Conservation (phyloP, 2,797 vertebrate genomes). For the Pampus argenteus region DNA sequence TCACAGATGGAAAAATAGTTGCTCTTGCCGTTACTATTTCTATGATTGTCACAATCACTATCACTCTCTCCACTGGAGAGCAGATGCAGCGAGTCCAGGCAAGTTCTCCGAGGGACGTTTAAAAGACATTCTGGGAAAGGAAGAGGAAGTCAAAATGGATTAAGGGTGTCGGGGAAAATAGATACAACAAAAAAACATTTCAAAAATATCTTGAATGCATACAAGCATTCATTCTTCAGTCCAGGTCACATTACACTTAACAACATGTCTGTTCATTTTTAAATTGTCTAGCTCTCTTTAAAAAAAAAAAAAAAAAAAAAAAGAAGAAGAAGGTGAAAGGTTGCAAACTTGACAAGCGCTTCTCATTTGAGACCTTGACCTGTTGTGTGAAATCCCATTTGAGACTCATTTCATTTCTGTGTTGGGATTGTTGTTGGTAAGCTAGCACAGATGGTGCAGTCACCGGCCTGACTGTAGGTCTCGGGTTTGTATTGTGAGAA, state of each 20-base stretch:
- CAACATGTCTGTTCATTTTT: neutral
- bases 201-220: neutral
- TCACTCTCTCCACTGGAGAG: slow-evolving; percentile 14
- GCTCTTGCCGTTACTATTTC: neutral
- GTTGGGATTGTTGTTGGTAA: neutral
- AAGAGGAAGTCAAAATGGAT: slow-evolving; percentile 13
- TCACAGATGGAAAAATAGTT: slow-evolving; percentile 24
- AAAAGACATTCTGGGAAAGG: neutral
- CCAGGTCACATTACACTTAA: neutral
- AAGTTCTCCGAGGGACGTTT: slow-evolving; percentile 10
- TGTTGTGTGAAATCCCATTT: slow-evolving; percentile 6
- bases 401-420: slow-evolving; percentile 12
- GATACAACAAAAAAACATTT: neutral
- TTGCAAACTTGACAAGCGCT: slow-evolving; percentile 8
- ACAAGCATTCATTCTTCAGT: neutral
- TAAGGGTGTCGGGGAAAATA: slow-evolving; percentile 19
- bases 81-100: slow-evolving; percentile 32
- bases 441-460: slow-evolving; percentile 9
- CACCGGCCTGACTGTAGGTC: slow-evolving; percentile 12
- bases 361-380: slow-evolving; percentile 1
- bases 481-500: slow-evolving; percentile 34
- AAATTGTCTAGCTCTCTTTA: slow-evolving; percentile 3
- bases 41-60: neutral
- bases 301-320: neutral
- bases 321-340: neutral